Base-by-base conservation (phyloP, 2,113 vertebrate species). In the Falcunculus frontatus region DNA sequence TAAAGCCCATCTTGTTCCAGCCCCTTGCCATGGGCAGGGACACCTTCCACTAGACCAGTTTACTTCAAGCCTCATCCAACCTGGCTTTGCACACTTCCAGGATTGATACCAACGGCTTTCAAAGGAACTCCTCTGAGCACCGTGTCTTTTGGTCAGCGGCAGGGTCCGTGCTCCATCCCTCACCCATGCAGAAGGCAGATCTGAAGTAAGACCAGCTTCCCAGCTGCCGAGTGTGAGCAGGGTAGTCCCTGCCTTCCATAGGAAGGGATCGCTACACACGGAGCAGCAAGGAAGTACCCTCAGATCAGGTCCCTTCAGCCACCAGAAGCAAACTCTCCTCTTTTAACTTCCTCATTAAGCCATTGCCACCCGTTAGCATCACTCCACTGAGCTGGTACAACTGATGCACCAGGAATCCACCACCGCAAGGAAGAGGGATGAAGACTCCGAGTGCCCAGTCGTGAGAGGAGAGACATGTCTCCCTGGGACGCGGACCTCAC, bases 231-330 rank as follows among this genome's bases (percentile, higher is more conserved):
- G 11, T 4, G 15, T 1, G 3, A 65, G 47, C 25, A 37, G n/a
- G 33, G 11, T 1, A 5, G 25, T 29, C 3, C 9, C 9, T 9
- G 29, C n/a, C n/a, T 53, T 23, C 46, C 1, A 0, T 1, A 9
- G 22, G 12, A 35, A 33, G 14, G 42, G 42, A 35, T 16, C 4
- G 13, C 52, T 18, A 18, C 9, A 2, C 23, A 29, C 0, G 0
- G 44, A 74, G 56, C 37, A 13, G 42, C 44, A n/a, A 67, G 42
- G 42, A 70, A 39, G 16, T 0, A 6, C 32, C 22, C 59, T 22
- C 8, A 32, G 15, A 77, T 20, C 50, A 20, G 13, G 26, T 9
- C 26, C 29, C 42, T 35, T 67, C 62, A 44, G 53, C 15, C 74
- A 35, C 13, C 11, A 63, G 35, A 35, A 19, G 25, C 25, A 80